phyloP scores from a whole-genome alignment of 2,888 invertebrate species.

The Leucophenga maculata region DNA sequence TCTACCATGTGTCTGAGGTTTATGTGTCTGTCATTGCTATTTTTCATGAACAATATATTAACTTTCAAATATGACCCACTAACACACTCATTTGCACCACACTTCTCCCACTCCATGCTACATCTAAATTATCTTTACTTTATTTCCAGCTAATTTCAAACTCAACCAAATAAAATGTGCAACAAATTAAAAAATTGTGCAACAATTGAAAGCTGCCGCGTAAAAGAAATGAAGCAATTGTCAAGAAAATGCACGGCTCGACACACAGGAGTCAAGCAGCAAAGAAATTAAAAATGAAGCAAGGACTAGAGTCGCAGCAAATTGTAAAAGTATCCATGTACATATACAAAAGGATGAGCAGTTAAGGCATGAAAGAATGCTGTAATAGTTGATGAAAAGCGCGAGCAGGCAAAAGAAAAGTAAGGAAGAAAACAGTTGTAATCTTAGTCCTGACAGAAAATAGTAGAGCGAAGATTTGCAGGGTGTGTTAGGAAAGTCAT shows the following conservation, averaged over 20 bases:
- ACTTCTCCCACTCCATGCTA: too few relatives aligned
- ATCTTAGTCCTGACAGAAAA: background rate
- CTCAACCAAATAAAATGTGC: slow-evolving; percentile 30
- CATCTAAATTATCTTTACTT: too few relatives aligned
- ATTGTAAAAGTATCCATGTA: slow-evolving; percentile 21
- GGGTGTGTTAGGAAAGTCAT: too few relatives aligned
- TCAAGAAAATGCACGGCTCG: slow-evolving; percentile 50
- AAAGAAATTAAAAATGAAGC: slow-evolving; percentile 33
- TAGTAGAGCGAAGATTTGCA: slow-evolving; percentile 31
- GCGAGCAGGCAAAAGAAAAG: background rate
- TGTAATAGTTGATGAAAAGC: slow-evolving; percentile 18
- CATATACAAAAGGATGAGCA: slow-evolving; percentile 42
- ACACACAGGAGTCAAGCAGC: slow-evolving; percentile 38
- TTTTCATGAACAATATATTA: too few relatives aligned
- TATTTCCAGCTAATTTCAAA: slow-evolving; percentile 8
- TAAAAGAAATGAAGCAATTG: slow-evolving; percentile 46
- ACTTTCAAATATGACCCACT: too few relatives aligned
- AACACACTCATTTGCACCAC: too few relatives aligned
- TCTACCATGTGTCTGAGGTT: too few relatives aligned
- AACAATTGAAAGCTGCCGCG: slow-evolving; percentile 56
- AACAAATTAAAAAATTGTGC: slow-evolving; percentile 65
- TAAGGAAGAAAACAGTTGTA: background rate
- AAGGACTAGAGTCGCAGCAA: slow-evolving; percentile 27
- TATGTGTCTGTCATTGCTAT: too few relatives aligned
- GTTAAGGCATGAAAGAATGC: slow-evolving; percentile 31